A percentile compares a stretch with the other conserved stretches of the same genome.
Evolutionary conservation across 2,797 vertebrate species (phyloP).

Genomic region (Myiotriccus ornatus): DNA sequence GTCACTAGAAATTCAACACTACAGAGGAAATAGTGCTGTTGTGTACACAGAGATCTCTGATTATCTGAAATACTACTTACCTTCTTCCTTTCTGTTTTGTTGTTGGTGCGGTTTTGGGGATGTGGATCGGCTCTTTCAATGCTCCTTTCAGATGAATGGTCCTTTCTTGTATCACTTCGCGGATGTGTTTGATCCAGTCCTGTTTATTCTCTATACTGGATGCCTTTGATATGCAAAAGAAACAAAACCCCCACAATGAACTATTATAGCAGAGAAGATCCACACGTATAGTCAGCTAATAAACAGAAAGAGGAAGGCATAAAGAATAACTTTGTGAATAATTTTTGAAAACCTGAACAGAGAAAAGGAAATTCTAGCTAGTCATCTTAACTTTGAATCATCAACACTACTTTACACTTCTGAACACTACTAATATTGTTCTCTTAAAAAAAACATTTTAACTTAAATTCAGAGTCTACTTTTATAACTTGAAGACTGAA

Average conservation of each 20-base stretch:
- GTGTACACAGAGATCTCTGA: not conserved
- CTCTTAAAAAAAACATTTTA: not conserved
- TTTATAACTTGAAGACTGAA: not conserved
- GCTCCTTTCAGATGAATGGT: conserved; percentile 97
- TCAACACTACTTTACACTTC: not conserved
- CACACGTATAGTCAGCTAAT: not conserved
- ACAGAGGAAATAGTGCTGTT: not conserved
- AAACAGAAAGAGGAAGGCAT: not conserved
- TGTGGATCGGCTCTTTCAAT: conserved; percentile 96
- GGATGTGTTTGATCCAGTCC: conserved; percentile 99
- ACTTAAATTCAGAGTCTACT: not conserved
- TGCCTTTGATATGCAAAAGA: conserved; percentile 78
- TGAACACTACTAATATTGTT: not conserved
- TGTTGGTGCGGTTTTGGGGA: conserved; percentile 90
- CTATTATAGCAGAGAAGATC: not conserved
- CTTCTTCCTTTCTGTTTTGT: conserved; percentile 91
- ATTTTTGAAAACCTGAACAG: not conserved
- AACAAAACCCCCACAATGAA: conserved; percentile 13
- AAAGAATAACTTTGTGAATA: not conserved
- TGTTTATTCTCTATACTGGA: conserved; percentile 99
- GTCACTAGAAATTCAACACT: not conserved
- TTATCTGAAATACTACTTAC: conserved; percentile 66
- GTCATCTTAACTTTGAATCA: not conserved
- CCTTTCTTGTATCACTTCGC: conserved; percentile 97
- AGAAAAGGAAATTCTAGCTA: not conserved